These are phyloP conservation scores for Engraulis encrasicolus DNA, from an alignment of 2,113 vertebrate genomes.

Conservation along the genomic window DNA sequence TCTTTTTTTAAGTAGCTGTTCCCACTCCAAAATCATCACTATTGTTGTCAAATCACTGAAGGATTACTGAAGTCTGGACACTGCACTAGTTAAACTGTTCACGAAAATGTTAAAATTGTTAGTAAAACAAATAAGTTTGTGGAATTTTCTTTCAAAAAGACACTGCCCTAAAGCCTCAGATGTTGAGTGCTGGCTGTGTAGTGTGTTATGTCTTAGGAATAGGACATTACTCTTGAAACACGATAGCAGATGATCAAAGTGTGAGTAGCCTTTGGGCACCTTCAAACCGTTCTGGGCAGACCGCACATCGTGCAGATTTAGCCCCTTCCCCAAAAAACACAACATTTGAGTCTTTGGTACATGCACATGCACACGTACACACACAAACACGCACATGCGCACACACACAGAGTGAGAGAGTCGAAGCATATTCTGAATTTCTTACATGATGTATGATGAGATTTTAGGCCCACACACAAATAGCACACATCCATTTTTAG, in stretches of 20 bases:
- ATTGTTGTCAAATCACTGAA: too few species aligned
- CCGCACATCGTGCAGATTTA: neutral
- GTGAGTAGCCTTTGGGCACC: neutral
- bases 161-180: neutral
- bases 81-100: too few species aligned
- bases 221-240: neutral
- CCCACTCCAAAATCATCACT: too few species aligned
- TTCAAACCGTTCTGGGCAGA: neutral
- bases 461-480: neutral
- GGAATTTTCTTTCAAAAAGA: neutral
- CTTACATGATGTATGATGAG: neutral
- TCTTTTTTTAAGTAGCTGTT: too few species aligned
- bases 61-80: too few species aligned
- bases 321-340: slow-evolving; percentile 18
- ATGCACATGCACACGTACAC: neutral
- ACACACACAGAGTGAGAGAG: neutral
- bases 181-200: neutral
- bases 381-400: neutral
- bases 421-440: too few species aligned
- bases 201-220: neutral
- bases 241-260: neutral
- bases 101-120: neutral
- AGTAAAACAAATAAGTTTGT: neutral
- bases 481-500: slow-evolving; percentile 18
- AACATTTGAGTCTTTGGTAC: slow-evolving; percentile 18